Base-by-base conservation (phyloP, 2,797 vertebrate species). In the Malurus splendens region DNA sequence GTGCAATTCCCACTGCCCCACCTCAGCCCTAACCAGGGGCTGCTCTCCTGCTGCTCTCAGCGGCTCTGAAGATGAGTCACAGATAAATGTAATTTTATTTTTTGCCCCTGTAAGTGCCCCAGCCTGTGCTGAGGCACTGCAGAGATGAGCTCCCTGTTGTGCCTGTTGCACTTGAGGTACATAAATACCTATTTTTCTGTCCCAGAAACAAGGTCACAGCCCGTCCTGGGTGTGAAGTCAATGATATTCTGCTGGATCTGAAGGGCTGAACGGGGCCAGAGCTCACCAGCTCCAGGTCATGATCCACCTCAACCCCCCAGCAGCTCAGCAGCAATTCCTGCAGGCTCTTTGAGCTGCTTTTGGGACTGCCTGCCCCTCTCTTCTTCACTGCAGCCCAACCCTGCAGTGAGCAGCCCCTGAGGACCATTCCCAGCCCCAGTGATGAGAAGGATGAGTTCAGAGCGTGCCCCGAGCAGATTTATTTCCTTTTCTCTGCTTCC, bases 401-500 rank as follows among this genome's bases (percentile, higher is more conserved):
- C 75, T 27, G 51, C 66, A 36, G 66, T 0, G 23, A 67, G 61
- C 60, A 42, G 51, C 11, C 19, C 6, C 42, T 4, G 38, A 42
- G 18, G 27, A 8, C 13, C 74, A 39, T 3, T 10, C 73, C 55
- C 62, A 14, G 32, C 28, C 32, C 24, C 0, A 0, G 4, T 1
- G 55, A 33, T 14, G 57, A 23, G 72, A 64, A 41, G 11, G 90
- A 73, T 27, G 77, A 81, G 56, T 9, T 75, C 18, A 50, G 88
- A 82, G 56, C 4, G 0, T 52, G 70, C 68, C 77, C 62, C 6
- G 52, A 74, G 66, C 86, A 66, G 55, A 44, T 82, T 39, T 24
- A 32, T 45, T 86, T 61, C 72, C 50, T 70, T 79, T 75, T 39
- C 39, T 59, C 67, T 41, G 85, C 79, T 78, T 87, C 90, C 92